Base-by-base conservation (phyloP, 2,888 invertebrate species). In the Elysia crispata region DNA sequence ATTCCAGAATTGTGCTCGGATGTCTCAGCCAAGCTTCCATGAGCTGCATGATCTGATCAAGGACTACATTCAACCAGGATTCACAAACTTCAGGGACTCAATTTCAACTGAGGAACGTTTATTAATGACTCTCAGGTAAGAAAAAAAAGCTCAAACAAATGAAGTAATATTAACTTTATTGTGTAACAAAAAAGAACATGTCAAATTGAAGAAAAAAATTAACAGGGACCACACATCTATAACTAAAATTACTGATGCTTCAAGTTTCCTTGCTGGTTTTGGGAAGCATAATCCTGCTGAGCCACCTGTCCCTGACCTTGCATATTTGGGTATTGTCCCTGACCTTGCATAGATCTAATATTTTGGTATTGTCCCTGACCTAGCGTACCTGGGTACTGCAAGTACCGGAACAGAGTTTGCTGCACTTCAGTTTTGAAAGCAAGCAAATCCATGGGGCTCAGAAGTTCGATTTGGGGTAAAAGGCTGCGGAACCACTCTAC, bases 251-350 rank as follows among this genome's bases (percentile, higher is more conserved):
- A 6, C n/a, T 62, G 62, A 62, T 62, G 62, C 62, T 62, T 8
- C 62, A n/a, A 62, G 62, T 62, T 62, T 62, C 62, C 11, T 62
- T 62, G 11, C 25, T 62, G 62, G 62, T n/a, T 62, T 25, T 62
- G 62, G n/a, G 62, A 62, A 62, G 62, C 62, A 62, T 62, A 62
- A n/a, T 54, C 62, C 62, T 62, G 62, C 62, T 62, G 62, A 62
- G 62, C 62, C 62, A n/a, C n/a, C n/a, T n/a, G n/a, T n/a, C n/a
- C n/a, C n/a, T n/a, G n/a, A n/a, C n/a, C n/a, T n/a, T n/a, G n/a
- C 62, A 62, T 62, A 23, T 25, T 25, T n/a, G 62, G 62, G 62
- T 62, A 62, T 25, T 62, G 62, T 62, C 62, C 62, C 62, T 62
- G 62, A 23, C 62, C 62, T n/a, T 62, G 62, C 62, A 62, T 62